phyloP scores from a whole-genome alignment of 1,140 invertebrate species.

The Zophobas atratus region DNA sequence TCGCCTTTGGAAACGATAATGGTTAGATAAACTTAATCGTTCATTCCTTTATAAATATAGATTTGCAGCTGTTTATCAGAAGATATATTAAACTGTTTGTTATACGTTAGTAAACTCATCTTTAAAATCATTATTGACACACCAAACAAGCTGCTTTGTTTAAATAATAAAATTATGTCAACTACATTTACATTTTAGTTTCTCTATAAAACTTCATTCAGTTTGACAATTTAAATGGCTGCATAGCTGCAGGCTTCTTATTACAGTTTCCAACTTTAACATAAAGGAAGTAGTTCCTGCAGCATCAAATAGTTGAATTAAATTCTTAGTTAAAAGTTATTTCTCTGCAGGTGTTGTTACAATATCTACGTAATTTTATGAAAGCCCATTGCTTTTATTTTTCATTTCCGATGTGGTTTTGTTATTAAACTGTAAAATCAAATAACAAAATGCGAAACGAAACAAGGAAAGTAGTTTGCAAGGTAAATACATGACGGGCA shows the following conservation, averaged over 20 bases:
- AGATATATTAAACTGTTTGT: neutral
- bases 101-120: no score
- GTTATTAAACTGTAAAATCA: no score
- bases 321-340: no score
- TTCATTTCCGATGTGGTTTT: no score
- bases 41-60: neutral
- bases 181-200: constrained; percentile 10
- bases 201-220: constrained; percentile 20
- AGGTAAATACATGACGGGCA: no score
- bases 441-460: no score
- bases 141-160: constrained; percentile 17
- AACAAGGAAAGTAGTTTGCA: no score
- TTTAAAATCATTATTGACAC: no score
- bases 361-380: no score
- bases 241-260: constrained; percentile 20
- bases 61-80: neutral
- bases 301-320: constrained; percentile 2
- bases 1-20: neutral
- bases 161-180: constrained; percentile 24
- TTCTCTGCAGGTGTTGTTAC: no score
- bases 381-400: no score
- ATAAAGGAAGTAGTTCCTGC: constrained; percentile 12
- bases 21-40: neutral
- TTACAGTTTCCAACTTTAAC: constrained; percentile 13
- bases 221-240: constrained; percentile 22